Percentiles rank a stretch among this genome's conserved stretches.
These are phyloP conservation scores for Varanus salvator DNA, from an alignment of 2,113 vertebrate species.

Conservation along the genomic window DNA sequence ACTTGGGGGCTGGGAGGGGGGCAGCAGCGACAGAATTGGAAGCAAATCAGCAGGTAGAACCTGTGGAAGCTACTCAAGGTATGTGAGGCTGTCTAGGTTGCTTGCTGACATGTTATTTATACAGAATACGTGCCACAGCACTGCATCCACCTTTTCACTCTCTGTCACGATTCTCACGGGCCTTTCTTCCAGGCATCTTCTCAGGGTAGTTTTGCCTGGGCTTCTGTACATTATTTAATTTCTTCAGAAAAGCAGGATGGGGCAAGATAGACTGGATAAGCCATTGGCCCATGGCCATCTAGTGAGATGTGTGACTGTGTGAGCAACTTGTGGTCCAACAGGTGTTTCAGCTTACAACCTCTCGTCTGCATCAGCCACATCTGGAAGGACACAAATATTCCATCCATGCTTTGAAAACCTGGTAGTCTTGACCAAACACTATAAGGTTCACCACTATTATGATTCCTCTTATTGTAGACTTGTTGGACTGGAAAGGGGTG, in stretches of 20 bases:
- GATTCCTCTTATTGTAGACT: accelerated
- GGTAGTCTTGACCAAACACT: background rate
- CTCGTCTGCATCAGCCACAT: too few relatives aligned
- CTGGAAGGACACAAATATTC: too few relatives aligned
- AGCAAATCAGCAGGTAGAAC: background rate
- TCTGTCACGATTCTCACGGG: background rate
- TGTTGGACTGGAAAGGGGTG: background rate
- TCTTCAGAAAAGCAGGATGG: background rate
- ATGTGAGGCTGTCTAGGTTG: background rate
- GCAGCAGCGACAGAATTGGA: background rate
- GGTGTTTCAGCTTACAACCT: too few relatives aligned
- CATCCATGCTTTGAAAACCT: too few relatives aligned
- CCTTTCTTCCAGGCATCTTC: background rate
- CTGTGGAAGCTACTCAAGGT: background rate
- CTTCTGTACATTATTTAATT: background rate
- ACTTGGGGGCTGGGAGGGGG: too few relatives aligned
- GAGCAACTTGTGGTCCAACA: too few relatives aligned
- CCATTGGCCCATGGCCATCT: background rate
- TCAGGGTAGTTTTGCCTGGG: background rate
- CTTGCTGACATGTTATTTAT: background rate
- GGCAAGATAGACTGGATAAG: background rate
- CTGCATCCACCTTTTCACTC: background rate
- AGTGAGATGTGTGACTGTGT: too few relatives aligned
- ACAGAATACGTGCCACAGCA: too few relatives aligned
- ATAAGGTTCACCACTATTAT: accelerated